phyloP scores from a whole-genome alignment of 2,888 invertebrate species.

The Morinoia aosen region DNA sequence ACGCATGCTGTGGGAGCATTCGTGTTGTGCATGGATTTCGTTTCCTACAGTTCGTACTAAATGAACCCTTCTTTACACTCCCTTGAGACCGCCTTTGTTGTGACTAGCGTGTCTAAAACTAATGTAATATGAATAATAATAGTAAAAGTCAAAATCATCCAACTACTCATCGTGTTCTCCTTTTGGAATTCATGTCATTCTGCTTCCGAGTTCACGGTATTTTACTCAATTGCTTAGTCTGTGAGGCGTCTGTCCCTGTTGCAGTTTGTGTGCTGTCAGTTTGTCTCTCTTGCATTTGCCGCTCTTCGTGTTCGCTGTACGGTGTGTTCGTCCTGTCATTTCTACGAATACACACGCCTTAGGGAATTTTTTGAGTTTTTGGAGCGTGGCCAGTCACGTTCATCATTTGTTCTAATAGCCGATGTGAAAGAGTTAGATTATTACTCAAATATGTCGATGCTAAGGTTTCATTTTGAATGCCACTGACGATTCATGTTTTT shows the following conservation, averaged over 20 bases:
- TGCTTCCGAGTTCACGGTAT: not conserved
- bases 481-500: not conserved
- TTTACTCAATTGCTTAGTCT: not conserved
- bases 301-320: not conserved
- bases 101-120: no score
- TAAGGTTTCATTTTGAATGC: not conserved
- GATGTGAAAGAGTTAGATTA: not conserved
- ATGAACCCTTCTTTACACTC: no score
- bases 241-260: not conserved
- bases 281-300: not conserved
- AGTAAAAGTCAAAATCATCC: no score
- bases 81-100: no score
- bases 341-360: not conserved
- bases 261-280: not conserved
- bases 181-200: not conserved
- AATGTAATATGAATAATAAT: no score
- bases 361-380: not conserved
- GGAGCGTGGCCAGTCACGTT: not conserved
- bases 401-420: not conserved
- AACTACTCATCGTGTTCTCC: not conserved
- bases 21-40: no score
- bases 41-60: no score
- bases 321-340: not conserved
- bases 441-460: not conserved
- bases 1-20: no score